These are phyloP conservation scores for Pomacea maculata DNA, from an alignment of 1,140 invertebrate genomes.

Conservation along the genomic window DNA sequence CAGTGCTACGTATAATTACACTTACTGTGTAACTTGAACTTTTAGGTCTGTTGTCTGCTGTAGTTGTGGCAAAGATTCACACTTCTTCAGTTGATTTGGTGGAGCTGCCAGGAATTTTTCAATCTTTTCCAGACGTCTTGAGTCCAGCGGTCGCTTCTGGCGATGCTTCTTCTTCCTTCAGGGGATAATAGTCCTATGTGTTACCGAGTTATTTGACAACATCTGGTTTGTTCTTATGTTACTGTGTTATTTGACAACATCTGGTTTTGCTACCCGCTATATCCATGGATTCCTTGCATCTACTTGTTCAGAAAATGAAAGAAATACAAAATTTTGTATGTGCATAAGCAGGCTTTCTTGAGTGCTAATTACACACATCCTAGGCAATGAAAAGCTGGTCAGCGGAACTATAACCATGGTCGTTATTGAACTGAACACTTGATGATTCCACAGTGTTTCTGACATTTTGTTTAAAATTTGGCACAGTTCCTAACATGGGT, in stretches of 20 bases:
- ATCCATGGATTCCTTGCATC: no score
- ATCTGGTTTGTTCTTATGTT: neutral
- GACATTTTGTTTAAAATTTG: no score
- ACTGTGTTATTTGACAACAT: neutral
- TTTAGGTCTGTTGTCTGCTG: conserved; percentile 45
- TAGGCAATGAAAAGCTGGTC: no score
- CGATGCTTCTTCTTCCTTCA: conserved; percentile 48
- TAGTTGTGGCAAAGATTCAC: conserved; percentile 47
- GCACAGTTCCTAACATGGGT: no score
- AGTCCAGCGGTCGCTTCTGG: conserved; percentile 40
- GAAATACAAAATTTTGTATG: no score
- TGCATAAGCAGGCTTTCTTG: no score
- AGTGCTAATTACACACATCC: no score
- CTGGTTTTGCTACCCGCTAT: neutral
- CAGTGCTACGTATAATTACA: neutral
- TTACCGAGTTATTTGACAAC: neutral
- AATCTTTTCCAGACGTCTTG: conserved; percentile 56
- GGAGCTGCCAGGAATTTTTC: conserved; percentile 49
- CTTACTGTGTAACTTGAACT: conserved; percentile 51
- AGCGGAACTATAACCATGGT: no score
- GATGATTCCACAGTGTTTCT: no score
- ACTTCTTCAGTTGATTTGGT: conserved; percentile 38
- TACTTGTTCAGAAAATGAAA: no score
- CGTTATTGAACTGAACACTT: no score
- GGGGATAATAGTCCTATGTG: neutral